These are phyloP conservation scores for Geophilus truncorum DNA, from an alignment of 2,888 invertebrate genomes.

Conservation along the genomic window DNA sequence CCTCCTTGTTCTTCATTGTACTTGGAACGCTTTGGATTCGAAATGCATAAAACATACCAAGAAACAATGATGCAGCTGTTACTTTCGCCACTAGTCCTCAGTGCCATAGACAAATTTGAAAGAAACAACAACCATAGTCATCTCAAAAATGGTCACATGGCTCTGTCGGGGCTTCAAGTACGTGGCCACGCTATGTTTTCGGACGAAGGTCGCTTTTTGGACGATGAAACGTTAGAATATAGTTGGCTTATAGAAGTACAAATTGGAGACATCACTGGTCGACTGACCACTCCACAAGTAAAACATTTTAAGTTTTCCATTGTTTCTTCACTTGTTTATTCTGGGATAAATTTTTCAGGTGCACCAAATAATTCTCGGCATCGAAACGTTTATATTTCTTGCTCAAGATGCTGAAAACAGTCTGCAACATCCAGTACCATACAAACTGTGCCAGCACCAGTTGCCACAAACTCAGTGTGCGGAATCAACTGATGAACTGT, in stretches of 20 bases:
- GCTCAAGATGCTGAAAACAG: conserved; percentile 86
- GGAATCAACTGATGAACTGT: conserved; percentile 44
- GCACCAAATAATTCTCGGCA: conserved; percentile 75
- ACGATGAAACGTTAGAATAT: conserved; percentile 94
- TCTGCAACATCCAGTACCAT: conserved; percentile 72
- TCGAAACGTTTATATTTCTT: conserved; percentile 82
- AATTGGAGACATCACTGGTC: conserved; percentile 69
- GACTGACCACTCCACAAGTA: conserved; percentile 76
- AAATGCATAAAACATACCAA: conserved; percentile 89
- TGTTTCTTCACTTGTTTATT: not conserved
- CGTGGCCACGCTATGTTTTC: conserved; percentile 97
- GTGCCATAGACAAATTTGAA: conserved; percentile 47
- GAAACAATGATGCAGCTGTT: conserved; percentile 85
- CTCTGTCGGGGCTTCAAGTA: conserved; percentile 68
- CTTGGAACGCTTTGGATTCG: conserved; percentile 89
- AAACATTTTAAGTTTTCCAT: not conserved
- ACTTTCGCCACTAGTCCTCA: conserved; percentile 74
- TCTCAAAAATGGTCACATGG: conserved; percentile 75
- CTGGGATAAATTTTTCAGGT: conserved; percentile 54
- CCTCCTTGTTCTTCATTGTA: conserved; percentile 85
- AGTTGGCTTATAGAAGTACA: conserved; percentile 95
- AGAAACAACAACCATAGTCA: conserved; percentile 53
- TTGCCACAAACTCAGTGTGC: conserved; percentile 61
- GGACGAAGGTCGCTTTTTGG: conserved; percentile 77
- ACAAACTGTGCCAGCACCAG: conserved; percentile 52